A percentile compares a stretch with the other conserved stretches of the same genome.
Evolutionary conservation across 2,113 vertebrate species (phyloP).

Genomic region (Cyphomyrus plagiostoma): DNA sequence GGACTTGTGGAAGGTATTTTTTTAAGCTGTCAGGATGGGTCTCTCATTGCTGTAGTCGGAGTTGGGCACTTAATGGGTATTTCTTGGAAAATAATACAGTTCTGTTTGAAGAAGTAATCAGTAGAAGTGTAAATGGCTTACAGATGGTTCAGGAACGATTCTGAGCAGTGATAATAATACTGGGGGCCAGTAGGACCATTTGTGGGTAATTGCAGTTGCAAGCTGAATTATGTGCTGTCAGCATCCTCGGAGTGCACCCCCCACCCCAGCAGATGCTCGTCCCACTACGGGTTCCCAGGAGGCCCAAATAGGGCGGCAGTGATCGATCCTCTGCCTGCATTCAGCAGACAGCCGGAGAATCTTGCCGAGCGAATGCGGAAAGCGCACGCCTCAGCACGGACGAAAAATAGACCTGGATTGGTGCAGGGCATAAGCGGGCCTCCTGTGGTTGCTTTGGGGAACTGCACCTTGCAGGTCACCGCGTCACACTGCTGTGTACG

Average conservation of each 20-base stretch:
- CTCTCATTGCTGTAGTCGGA: not conserved
- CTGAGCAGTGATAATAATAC: not conserved
- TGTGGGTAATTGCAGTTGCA: not conserved
- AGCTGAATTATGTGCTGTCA: not conserved
- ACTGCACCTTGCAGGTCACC: not conserved
- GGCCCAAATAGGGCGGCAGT: not conserved
- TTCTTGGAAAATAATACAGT: not conserved
- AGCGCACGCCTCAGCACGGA: not conserved
- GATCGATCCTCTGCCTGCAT: not conserved
- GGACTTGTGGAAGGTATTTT: not conserved
- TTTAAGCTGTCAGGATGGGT: not conserved
- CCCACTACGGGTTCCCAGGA: not conserved
- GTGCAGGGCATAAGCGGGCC: not conserved
- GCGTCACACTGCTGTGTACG: not conserved
- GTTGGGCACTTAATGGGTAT: not conserved
- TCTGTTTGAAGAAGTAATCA: not conserved
- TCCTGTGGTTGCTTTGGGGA: not conserved
- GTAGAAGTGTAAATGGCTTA: not conserved
- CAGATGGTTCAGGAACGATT: not conserved
- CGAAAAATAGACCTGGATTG: not conserved
- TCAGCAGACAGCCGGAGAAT: not conserved
- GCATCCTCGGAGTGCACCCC: not conserved
- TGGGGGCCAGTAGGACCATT: not conserved
- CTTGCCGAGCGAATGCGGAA: not conserved
- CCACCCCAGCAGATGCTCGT: not conserved